Evolutionary conservation across 2,797 vertebrate species (phyloP), one percentile per base, ranked within the genome.

Genomic region (Poecilia velifera): DNA sequence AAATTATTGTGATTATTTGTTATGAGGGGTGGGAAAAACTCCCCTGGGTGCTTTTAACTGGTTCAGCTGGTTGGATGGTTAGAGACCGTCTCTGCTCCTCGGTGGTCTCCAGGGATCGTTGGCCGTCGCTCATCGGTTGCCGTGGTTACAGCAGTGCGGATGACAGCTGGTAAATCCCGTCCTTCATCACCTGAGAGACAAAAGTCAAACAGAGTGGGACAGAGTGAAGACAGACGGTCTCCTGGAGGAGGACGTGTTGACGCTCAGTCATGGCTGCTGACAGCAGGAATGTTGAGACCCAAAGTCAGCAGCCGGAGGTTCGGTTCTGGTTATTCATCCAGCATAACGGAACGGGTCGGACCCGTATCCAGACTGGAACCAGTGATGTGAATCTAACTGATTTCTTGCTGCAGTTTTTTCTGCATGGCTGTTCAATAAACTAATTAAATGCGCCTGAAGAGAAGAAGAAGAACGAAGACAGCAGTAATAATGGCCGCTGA

Each of bases 161-260:
- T 66, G 62, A 66, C 62, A 20, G 34, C 62, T 22, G 34, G 34
- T 66, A 9, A 66, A 36, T 66, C 62, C 7, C 3, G 18, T 66
- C 34, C 62, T 66, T 66, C 62, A 66, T 66, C 62, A 39, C 62
- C 62, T 39, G 62, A 66, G 62, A 66, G 62, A 66, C 62, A 66
- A 34, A 62, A 66, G 62, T 66, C 62, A 66, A 66, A 39, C 62
- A 66, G 16, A 64, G 31, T 16, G 7, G 16, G 31, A 36, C 31
- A 8, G 28, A 39, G 62, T 20, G 62, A 66, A 39, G 62, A 66
- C 62, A 39, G 28, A 31, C 8, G 28, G 62, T 31, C 34, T 34
- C 34, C 62, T 22, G 62, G 62, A 66, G 62, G 62, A 66, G 34
- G 62, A 66, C 6, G 16, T 34, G 59, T 62, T 62, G 28, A 62